A percentile compares a stretch with the other conserved stretches of the same genome.
Conservation (phyloP, 2,797 vertebrate genomes). For the Anguilla pacifica region DNA sequence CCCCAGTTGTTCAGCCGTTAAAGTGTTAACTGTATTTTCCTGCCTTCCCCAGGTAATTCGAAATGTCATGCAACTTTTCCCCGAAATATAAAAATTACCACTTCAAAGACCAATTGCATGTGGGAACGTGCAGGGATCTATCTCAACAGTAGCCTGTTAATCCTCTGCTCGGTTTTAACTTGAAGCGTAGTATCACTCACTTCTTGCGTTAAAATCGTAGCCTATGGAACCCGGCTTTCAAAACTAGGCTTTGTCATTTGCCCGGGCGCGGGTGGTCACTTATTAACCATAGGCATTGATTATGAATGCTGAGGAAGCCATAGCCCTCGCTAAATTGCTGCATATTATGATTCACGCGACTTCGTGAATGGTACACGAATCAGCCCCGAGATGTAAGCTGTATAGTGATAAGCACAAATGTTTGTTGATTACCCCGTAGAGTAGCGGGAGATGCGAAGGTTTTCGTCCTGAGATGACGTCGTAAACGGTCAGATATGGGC, state of each 20-base stretch:
- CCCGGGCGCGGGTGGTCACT: not conserved
- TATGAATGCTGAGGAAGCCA: no score
- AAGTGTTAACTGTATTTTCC: constrained; percentile 27
- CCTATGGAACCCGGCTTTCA: not conserved
- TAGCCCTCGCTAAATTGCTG: not conserved
- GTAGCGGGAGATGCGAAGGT: not conserved
- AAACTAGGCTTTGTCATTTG: not conserved
- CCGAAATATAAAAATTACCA: constrained; percentile 29
- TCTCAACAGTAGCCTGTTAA: constrained; percentile 26
- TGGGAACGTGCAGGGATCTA: constrained; percentile 32
- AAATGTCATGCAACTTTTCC: constrained; percentile 31
- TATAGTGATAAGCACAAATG: not conserved
- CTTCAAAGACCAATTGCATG: constrained; percentile 29
- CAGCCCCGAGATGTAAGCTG: not conserved
- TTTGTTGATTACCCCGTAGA: not conserved
- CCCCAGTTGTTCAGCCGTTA: not conserved
- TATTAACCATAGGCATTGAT: not conserved
- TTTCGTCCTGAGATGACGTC: not conserved
- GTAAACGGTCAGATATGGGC: not conserved
- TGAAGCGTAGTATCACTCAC: not conserved
- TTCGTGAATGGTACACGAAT: not conserved
- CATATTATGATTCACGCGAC: not conserved
- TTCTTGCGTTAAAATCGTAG: constrained; percentile 8
- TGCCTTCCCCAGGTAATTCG: constrained; percentile 26
- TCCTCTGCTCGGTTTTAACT: constrained; percentile 22